A percentile compares a stretch with the other conserved stretches of the same genome.
Conservation (phyloP, 2,797 vertebrate genomes). For the Leptodactylus fallax region DNA sequence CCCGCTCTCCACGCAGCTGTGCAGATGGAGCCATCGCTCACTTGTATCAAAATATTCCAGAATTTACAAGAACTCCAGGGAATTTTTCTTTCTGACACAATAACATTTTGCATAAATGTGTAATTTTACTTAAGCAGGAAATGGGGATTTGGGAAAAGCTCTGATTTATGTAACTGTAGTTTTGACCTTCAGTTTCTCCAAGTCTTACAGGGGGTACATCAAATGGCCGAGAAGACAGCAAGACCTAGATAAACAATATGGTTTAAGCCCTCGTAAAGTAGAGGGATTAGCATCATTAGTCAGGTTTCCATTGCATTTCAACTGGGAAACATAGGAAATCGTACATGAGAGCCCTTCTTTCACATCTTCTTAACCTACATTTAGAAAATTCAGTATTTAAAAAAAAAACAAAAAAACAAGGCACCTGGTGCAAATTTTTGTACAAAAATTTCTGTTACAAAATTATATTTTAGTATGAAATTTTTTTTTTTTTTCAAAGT, state of each 20-base stretch:
- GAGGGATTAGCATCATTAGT: constrained; percentile 3
- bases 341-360: not conserved
- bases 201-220: not conserved
- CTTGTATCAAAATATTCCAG: constrained; percentile 38
- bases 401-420: constrained; percentile 34
- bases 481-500: not conserved
- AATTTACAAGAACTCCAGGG: constrained; percentile 49
- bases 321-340: constrained; percentile 6
- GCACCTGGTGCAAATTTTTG: constrained; percentile 22
- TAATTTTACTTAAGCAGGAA: constrained; percentile 50
- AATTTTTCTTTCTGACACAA: constrained; percentile 38
- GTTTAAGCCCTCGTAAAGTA: constrained; percentile 14
- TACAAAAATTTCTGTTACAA: constrained; percentile 35
- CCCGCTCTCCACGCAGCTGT: constrained; percentile 17
- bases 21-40: constrained; percentile 20
- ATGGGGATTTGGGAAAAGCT: constrained; percentile 52
- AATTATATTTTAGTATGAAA: constrained; percentile 20
- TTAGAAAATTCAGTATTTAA: constrained; percentile 1
- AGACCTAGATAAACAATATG: constrained; percentile 24
- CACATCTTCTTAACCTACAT: not conserved
- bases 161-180: constrained; percentile 38
- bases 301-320: constrained; percentile 38
- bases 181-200: constrained; percentile 9
- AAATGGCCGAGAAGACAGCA: constrained; percentile 17
- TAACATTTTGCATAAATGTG: constrained; percentile 55